phyloP scores from a whole-genome alignment of 2,113 vertebrate species.

The Bolborhynchus lineola region DNA sequence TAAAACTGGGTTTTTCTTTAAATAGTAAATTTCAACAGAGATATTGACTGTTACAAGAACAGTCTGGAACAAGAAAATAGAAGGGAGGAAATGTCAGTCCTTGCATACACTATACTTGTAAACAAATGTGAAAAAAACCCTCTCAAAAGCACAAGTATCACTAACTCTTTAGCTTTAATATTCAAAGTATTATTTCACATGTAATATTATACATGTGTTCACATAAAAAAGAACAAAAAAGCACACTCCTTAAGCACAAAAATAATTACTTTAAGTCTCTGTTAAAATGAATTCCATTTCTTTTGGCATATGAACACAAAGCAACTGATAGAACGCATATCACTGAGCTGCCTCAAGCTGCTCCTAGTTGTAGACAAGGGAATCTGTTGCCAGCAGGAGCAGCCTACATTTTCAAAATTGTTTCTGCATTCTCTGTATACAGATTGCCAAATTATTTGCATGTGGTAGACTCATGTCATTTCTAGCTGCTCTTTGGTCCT shows the following conservation, averaged over 20 bases:
- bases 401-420: slow-evolving; percentile 22
- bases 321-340: neutral
- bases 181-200: neutral
- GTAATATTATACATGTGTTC: neutral
- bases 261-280: neutral
- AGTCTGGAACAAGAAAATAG: neutral
- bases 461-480: neutral
- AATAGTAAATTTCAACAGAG: neutral
- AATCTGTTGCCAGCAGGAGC: slow-evolving; percentile 25
- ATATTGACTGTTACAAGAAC: neutral
- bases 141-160: neutral
- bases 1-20: neutral
- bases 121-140: neutral
- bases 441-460: slow-evolving; percentile 11
- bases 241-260: neutral
- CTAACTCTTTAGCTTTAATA: neutral
- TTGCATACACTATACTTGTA: neutral
- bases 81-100: neutral
- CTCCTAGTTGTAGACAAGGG: neutral
- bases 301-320: neutral
- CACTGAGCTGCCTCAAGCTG: neutral
- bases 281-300: neutral
- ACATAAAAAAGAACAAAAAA: neutral
- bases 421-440: slow-evolving; percentile 30
- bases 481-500: slow-evolving; percentile 32